These are phyloP conservation scores for Molossus molossus DNA, from an alignment of 2,797 vertebrate genomes.

Conservation along the genomic window DNA sequence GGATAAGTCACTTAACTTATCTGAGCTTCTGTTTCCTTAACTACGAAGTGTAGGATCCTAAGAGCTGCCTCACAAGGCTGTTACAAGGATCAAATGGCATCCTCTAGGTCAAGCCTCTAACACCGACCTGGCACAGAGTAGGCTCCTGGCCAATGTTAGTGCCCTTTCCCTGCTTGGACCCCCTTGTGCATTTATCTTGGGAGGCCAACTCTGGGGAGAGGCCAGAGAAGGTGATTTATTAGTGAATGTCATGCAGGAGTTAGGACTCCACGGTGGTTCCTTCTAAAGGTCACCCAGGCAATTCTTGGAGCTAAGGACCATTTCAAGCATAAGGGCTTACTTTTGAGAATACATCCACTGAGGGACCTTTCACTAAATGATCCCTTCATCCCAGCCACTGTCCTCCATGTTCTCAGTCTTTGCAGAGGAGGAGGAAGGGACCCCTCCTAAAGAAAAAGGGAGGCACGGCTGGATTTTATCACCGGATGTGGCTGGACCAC, in stretches of 20 bases:
- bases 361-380: neutral
- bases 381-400: neutral
- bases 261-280: neutral
- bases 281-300: conserved; percentile 56
- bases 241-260: conserved; percentile 34
- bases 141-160: neutral
- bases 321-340: neutral
- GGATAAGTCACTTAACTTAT: conserved; percentile 46
- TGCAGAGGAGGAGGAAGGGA: neutral
- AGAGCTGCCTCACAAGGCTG: neutral
- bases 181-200: neutral
- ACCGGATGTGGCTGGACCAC: neutral
- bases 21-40: conserved; percentile 64
- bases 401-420: neutral
- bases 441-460: neutral
- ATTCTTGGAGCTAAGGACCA: neutral
- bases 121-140: neutral
- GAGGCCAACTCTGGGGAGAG: conserved; percentile 16
- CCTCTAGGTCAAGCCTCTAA: neutral
- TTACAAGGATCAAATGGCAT: neutral
- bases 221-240: neutral
- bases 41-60: neutral
- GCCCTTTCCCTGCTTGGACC: neutral
- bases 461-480: neutral
- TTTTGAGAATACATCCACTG: neutral